Conservation (phyloP, 2,797 vertebrate genomes). For the Poeciliopsis paucimaculata region DNA sequence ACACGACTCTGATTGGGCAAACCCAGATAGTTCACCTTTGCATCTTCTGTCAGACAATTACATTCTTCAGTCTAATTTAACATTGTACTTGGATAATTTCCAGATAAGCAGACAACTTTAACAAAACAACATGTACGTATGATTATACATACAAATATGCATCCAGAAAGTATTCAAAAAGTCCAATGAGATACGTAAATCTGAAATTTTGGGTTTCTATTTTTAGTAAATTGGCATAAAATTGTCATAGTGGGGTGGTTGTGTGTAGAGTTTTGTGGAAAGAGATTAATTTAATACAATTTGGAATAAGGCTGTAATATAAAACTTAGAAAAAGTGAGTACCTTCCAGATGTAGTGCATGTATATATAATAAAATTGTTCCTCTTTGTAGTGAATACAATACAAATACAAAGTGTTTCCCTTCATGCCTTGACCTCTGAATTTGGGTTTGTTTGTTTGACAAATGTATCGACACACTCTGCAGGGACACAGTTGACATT, state of each 20-base stretch:
- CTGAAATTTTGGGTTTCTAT: neutral
- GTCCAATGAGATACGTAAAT: too few species aligned
- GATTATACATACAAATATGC: neutral
- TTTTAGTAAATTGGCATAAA: neutral
- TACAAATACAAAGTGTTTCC: neutral
- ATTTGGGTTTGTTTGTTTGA: neutral
- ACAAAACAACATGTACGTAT: neutral
- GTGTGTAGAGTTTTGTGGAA: neutral
- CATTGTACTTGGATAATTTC: neutral
- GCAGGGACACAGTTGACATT: slow-evolving; percentile 45
- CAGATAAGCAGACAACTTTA: slow-evolving; percentile 34
- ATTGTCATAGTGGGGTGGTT: neutral
- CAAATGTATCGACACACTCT: slow-evolving; percentile 22
- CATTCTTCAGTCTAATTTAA: neutral
- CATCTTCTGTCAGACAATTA: slow-evolving; percentile 15
- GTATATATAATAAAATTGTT: neutral
- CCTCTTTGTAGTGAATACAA: neutral
- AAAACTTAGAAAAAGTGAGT: neutral
- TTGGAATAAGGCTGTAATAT: neutral
- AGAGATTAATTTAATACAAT: neutral
- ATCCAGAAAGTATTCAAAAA: too few species aligned
- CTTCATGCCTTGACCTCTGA: slow-evolving; percentile 22
- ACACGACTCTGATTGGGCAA: neutral
- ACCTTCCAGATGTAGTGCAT: neutral
- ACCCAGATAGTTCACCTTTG: slow-evolving; percentile 51